These are phyloP conservation scores for Montipora capricornis DNA, from an alignment of 64 coral and sea anemone genomes.

Conservation along the genomic window DNA sequence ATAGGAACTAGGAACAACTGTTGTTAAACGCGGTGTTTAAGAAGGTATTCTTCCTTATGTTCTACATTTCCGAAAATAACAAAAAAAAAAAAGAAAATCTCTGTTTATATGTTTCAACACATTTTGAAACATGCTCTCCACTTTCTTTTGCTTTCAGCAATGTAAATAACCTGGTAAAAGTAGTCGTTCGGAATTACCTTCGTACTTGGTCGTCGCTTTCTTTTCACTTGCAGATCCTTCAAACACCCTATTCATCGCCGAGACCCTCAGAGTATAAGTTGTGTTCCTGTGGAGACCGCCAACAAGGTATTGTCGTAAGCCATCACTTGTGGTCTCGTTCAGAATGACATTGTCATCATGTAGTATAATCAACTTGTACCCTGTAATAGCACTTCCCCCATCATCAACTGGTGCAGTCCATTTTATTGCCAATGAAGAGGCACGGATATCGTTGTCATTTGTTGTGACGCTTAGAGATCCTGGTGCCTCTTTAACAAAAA, in stretches of 20 bases:
- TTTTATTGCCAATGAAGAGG: neutral
- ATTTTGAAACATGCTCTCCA: too few relatives aligned
- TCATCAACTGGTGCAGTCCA: conserved; percentile 2
- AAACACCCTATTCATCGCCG: neutral
- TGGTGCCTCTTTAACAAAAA: neutral
- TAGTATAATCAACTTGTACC: neutral
- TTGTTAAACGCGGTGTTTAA: too few relatives aligned
- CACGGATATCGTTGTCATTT: neutral
- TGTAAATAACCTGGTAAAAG: too few relatives aligned
- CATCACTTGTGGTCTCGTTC: neutral
- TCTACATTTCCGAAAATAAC: too few relatives aligned
- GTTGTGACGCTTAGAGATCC: neutral
- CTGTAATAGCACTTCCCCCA: conserved; percentile 16
- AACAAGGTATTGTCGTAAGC: too few relatives aligned
- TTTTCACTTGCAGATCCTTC: neutral
- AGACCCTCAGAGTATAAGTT: neutral
- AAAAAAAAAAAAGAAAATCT: too few relatives aligned
- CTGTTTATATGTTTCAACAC: too few relatives aligned
- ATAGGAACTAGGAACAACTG: too few relatives aligned
- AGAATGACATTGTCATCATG: neutral
- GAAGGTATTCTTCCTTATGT: too few relatives aligned
- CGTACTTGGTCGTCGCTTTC: neutral
- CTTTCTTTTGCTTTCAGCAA: too few relatives aligned
- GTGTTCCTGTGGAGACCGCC: neutral
- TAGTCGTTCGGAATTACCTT: neutral